phyloP scores from a whole-genome alignment of 2,888 invertebrate genomes.

The Nomada fabriciana region DNA sequence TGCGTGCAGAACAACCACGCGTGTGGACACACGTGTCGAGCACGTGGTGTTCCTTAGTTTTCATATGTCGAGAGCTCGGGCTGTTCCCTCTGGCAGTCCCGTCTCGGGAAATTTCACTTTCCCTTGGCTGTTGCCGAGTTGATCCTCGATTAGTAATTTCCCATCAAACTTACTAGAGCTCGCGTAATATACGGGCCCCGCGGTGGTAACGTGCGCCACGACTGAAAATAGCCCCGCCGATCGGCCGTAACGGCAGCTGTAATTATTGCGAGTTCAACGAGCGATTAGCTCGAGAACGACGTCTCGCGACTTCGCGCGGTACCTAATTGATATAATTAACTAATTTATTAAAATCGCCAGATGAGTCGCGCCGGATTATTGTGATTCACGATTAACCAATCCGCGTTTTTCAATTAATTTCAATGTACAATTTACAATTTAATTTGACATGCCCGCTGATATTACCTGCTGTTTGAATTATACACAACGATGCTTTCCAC shows the following conservation, averaged over 20 bases:
- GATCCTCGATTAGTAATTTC: conserved; percentile 36
- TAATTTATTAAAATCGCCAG: neutral
- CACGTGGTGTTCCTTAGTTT: conserved; percentile 54
- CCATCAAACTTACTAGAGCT: conserved; percentile 6
- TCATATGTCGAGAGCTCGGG: conserved; percentile 12
- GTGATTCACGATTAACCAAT: neutral
- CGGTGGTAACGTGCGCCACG: neutral
- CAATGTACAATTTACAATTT: neutral
- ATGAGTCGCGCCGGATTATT: neutral
- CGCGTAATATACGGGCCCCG: neutral
- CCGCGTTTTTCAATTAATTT: neutral
- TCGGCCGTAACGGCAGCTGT: neutral
- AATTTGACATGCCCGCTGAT: neutral
- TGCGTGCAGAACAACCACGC: conserved; percentile 41
- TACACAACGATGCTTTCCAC: neutral
- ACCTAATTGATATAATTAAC: neutral
- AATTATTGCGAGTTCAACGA: neutral
- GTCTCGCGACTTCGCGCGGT: neutral
- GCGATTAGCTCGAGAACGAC: neutral
- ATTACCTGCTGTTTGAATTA: neutral
- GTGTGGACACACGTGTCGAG: conserved; percentile 66
- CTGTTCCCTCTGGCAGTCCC: conserved; percentile 7
- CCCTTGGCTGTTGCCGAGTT: conserved; percentile 10
- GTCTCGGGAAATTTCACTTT: conserved; percentile 46
- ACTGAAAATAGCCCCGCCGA: conserved; percentile 2